Evolutionary conservation across 2,888 invertebrate genomes (phyloP).

Genomic region (Epirrhoe alternata): DNA sequence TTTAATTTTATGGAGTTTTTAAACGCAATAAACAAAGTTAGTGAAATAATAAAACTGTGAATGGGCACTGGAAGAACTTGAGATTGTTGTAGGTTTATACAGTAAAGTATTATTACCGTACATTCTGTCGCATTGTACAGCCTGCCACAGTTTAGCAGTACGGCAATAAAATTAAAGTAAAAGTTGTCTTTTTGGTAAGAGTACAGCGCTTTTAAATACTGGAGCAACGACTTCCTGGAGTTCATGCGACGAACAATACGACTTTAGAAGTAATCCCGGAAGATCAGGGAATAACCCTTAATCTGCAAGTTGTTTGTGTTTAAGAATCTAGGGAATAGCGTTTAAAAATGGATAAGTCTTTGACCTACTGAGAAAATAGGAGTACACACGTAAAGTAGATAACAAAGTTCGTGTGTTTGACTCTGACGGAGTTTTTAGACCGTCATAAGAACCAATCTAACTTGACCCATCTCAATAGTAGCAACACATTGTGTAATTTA

Average conservation of each 20-base stretch:
- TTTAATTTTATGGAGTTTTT: conserved; percentile 40
- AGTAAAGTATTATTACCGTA: conserved; percentile 28
- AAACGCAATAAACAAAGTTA: conserved; percentile 42
- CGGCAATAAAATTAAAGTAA: conserved; percentile 17
- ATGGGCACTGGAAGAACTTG: conserved; percentile 26
- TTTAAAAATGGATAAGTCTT: neutral
- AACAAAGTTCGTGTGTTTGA: neutral
- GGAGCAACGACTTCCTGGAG: neutral
- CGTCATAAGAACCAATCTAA: no score
- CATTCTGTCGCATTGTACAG: conserved; percentile 22
- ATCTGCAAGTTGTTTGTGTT: neutral
- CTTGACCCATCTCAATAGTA: neutral
- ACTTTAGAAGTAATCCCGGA: neutral
- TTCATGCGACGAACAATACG: neutral
- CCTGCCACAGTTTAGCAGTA: conserved; percentile 11
- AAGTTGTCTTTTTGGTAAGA: conserved; percentile 15
- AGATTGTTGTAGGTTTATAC: conserved; percentile 25
- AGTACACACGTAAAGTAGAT: neutral
- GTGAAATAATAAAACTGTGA: conserved; percentile 37
- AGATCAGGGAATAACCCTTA: neutral
- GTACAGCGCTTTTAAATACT: conserved; percentile 2
- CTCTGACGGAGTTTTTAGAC: no score
- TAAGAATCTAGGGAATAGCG: neutral
- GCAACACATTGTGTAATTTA: neutral
- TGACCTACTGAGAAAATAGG: neutral